Base-by-base conservation (phyloP, 2,888 invertebrate species). In the Aleiodes testaceus region DNA sequence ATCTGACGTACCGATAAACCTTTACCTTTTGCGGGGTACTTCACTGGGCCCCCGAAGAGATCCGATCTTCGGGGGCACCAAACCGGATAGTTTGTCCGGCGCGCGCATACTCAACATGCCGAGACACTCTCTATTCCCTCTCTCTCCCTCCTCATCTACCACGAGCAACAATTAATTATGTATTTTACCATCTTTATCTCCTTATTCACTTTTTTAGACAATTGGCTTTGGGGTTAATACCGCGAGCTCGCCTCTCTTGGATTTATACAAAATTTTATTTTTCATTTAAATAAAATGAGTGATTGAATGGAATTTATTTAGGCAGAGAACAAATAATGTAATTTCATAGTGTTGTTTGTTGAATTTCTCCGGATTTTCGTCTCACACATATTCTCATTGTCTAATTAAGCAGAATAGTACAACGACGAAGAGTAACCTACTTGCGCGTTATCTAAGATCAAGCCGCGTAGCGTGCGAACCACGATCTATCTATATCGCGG, bases 381-480 rank as follows among this genome's bases (percentile, higher is more conserved):
- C 36, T 36, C 14, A 22, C 16, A 16, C 45, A 45, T 64, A 64
- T 70, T 59, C 44, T 61, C 66, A 65, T 47, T 47, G 64, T 77
- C 80, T 83, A 84, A 84, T 84, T 84, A 84, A 83, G 79, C 78
- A 76, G 79, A 80, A 82, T 82, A 81, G 82, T 79, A 80, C 81
- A 84, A 84, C 81, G 78, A 59, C 55, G 30, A 59, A 49, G 79
- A 79, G 79, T 84, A 84, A 82, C 84, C 84, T 81, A 84, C 81
- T 84, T 83, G 82, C 77, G 74, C 77, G 75, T 81, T 81, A 81
- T 80, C 81, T 78, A 69, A 66, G 72, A 80, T 81, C 81, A 78
- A 50, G 75, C 73, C 78, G 76, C 77, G 76, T 82, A 78, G 77
- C 82, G 81, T 82, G 82, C 80, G 79, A 82, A 82, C 67, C 79